Evolutionary conservation across 1,140 invertebrate species (phyloP).

Genomic region (Cryptotermes secundus): DNA sequence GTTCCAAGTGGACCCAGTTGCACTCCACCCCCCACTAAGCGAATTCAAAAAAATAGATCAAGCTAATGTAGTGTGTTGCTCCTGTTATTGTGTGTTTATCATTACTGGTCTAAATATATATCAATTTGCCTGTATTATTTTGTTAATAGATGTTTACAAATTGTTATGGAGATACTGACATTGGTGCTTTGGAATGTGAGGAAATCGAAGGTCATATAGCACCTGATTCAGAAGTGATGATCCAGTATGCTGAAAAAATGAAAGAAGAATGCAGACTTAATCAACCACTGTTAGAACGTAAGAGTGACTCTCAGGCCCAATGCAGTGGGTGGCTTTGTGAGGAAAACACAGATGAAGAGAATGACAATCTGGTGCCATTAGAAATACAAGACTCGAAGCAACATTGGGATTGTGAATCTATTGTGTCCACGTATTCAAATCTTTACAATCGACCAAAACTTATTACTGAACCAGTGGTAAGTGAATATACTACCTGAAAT

Average conservation of each 20-base stretch:
- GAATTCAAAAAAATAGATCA: no score
- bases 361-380: conserved; percentile 60
- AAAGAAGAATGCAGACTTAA: conserved; percentile 44
- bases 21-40: no score
- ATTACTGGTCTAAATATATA: no score
- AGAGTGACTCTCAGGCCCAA: no score
- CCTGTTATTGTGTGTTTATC: no score
- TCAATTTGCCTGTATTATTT: no score
- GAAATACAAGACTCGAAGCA: conserved; percentile 64
- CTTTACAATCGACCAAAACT: conserved; percentile 88
- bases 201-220: conserved; percentile 83
- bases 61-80: no score
- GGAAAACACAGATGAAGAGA: conserved; percentile 46
- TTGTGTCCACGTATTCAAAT: conserved; percentile 86
- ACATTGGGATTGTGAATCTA: conserved; percentile 93
- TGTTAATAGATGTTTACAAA: conserved; percentile 67
- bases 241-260: conserved; percentile 60
- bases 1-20: no score
- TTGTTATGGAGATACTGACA: conserved; percentile 85
- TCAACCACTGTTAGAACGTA: neutral
- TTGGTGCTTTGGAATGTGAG: conserved; percentile 84
- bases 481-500: neutral
- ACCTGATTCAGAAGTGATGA: conserved; percentile 64
- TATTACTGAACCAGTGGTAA: conserved; percentile 74
- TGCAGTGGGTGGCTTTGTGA: neutral